Percentiles rank a stretch among this genome's conserved stretches.
These are phyloP conservation scores for Drosophila buzzatii DNA, from an alignment of 2,888 invertebrate species.

Conservation along the genomic window DNA sequence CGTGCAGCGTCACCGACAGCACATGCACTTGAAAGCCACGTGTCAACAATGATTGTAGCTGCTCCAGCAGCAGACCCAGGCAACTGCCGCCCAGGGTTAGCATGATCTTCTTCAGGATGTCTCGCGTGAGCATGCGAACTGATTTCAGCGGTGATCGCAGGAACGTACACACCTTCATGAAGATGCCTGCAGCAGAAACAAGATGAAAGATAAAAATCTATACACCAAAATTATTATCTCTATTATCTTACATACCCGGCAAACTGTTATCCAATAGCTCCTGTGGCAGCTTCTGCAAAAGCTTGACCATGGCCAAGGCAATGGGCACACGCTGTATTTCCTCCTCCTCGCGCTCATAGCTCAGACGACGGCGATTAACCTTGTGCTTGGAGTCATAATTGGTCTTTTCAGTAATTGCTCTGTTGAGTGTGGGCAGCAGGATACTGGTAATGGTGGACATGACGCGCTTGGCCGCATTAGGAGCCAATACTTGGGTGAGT, in stretches of 20 bases:
- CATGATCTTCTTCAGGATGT: conserved; percentile 97
- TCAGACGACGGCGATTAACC: conserved; percentile 89
- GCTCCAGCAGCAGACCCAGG: conserved; percentile 91
- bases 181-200: conserved; percentile 87
- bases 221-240: no score
- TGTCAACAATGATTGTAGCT: conserved; percentile 92
- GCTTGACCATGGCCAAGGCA: conserved; percentile 95
- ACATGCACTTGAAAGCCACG: conserved; percentile 98
- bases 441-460: conserved; percentile 89
- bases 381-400: conserved; percentile 92
- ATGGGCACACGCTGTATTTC: conserved; percentile 96
- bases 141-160: conserved; percentile 95
- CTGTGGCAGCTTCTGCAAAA: conserved; percentile 94
- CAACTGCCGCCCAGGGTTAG: conserved; percentile 93
- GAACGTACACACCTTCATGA: conserved; percentile 95
- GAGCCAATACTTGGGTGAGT: conserved; percentile 86
- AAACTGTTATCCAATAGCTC: conserved; percentile 91
- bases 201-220: not conserved
- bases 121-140: conserved; percentile 93
- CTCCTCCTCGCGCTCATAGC: conserved; percentile 93
- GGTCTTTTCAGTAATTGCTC: conserved; percentile 89
- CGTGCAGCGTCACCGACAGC: conserved; percentile 94
- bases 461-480: conserved; percentile 91
- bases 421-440: conserved; percentile 93
- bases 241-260: conserved; percentile 84